Percentiles rank a stretch among this genome's conserved stretches.
Conservation (phyloP, 2,113 vertebrate genomes). For the Corythaixoides concolor region DNA sequence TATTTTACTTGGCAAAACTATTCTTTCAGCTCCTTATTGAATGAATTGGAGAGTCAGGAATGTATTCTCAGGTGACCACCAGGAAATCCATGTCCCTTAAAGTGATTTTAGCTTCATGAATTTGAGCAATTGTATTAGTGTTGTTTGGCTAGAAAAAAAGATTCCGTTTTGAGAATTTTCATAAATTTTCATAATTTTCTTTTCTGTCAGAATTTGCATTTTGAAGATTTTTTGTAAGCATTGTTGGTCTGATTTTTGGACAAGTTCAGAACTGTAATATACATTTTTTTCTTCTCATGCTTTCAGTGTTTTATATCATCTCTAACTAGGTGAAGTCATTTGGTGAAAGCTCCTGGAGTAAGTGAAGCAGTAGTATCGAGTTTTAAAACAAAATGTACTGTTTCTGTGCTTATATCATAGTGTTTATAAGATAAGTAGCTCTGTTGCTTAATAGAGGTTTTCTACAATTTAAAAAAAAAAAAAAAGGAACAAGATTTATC, state of each 20-base stretch:
- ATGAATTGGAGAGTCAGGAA: not conserved
- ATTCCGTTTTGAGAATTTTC: not conserved
- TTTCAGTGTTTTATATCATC: not conserved
- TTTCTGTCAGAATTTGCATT: not conserved
- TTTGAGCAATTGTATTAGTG: not conserved
- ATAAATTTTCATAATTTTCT: not conserved
- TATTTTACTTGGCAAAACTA: not conserved
- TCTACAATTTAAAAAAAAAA: not conserved
- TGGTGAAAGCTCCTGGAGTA: not conserved
- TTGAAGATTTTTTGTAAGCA: not conserved
- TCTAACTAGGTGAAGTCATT: not conserved
- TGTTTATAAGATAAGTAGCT: not conserved
- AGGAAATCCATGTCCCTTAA: not conserved
- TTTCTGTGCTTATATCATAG: not conserved
- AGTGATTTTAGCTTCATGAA: not conserved
- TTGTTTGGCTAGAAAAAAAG: not conserved
- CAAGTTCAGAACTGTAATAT: not conserved
- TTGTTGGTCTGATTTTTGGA: not conserved
- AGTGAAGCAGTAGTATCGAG: not conserved
- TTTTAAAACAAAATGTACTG: not conserved
- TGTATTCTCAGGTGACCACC: not conserved
- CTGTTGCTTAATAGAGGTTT: not conserved
- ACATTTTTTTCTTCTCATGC: not conserved
- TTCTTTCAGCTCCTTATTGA: not conserved
- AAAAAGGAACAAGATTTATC: not conserved